Evolutionary conservation across 2,113 vertebrate species (phyloP), one percentile per base, ranked within the genome.

Genomic region (Thalassarche chlororhynchos): DNA sequence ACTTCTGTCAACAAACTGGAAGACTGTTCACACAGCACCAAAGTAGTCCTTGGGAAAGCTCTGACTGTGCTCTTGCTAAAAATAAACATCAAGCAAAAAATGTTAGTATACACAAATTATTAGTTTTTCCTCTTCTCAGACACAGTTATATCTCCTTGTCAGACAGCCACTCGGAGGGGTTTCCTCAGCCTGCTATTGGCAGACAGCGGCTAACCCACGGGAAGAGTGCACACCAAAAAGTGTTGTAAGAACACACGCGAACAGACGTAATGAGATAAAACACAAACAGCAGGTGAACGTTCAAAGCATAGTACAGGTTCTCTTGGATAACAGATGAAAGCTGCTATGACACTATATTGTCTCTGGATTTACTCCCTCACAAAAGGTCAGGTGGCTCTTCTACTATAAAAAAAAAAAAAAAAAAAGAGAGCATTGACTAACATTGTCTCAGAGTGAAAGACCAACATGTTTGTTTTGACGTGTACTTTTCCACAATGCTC

Each of bases 21-120:
- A 91, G 84, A 85, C 40, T 79, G 55, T 60, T 72, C 89, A 87
- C 65, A 89, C 42, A 88, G 86, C 71, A 90, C 40, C 38, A 75
- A 76, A 95, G 75, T 10, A 93, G 85, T 79, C 78, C 87, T 91
- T 65, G 85, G 70, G 66, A 93, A 96, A 95, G 62, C 40, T 96
- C 74, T 92, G 72, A 49, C 69, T 93, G 74, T 44, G 40, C 74
- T 83, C 75, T 94, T 82, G 65, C 77, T 96, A 95, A 69, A 97
- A 97, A 85, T 14, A 93, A 90, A 93, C 52, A 95, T 58, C 90
- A 96, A 91, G 62, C 36, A 91, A 26, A 26, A 92, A 65, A 19
- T 17, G 32, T 95, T 83, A 96, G 71, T 26, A 80, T 9, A 80
- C 17, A 93, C 12, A 69, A 18, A 55, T 62, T 18, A 86, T 8